Base-by-base conservation (phyloP, 1,140 invertebrate genomes). In the Acyrthosiphon pisum region DNA sequence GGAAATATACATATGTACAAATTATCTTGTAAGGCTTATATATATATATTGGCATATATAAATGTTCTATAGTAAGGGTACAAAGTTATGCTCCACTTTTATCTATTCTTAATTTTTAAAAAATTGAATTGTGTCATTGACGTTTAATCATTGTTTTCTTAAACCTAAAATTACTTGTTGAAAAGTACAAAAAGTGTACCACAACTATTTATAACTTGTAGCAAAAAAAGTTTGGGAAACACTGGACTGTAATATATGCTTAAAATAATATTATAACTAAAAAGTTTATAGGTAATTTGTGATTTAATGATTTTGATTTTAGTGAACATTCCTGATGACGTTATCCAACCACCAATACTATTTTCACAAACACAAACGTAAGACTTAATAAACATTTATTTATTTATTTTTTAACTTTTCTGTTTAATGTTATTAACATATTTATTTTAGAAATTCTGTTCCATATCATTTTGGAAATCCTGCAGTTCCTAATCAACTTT, bases 401-500 rank as follows among this genome's bases (percentile, higher is more conserved):
- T 81, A 35, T 20, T 22, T 35, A 53, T 92, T 81, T 46, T 20
- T 22, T 35, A 53, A 53, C 14, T 11, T 26, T 8, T 56, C 2
- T 44, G 7, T 35, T 89, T 46, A 37, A 89, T 89, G 22, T 89
- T 86, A 41, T 41, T 53, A 37, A 37, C 22, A n/a, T 53, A 22
- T 35, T n/a, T 26, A n/a, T 91, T 84, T 50, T 84, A 83, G 76
- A 30, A 48, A 92, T 41, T 23, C 22, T 83, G n/a, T 37, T 50
- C 76, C 81, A 83, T 53, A 37, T 50, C 3, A 50, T 92, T 50
- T 84, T 92, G 91, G 23, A 37, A 92, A 84, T 41, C 4, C 68
- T 9, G 9, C 14, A 23, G 23, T 68, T 50, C 2, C 44, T 14
- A 83, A 14, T 46, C 56, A 44, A 35, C 6, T 22, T 81, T 53